Evolutionary conservation across 2,797 vertebrate genomes (phyloP), one percentile per base, ranked within the genome.

Genomic region (Onychomys torridus): DNA sequence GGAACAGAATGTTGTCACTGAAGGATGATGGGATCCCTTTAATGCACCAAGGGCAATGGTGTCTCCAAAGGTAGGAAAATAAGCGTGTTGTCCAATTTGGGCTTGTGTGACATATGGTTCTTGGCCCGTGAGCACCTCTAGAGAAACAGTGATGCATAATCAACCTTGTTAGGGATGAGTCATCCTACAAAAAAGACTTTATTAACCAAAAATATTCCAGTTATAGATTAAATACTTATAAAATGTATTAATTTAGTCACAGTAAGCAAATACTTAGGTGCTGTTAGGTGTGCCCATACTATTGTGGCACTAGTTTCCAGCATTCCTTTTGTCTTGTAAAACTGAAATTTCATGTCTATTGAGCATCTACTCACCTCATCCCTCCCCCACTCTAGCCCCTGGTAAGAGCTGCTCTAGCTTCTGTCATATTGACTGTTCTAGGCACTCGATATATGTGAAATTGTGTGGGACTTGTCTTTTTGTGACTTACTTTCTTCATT

Each of bases 201-300:
- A 91, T 71, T 85, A 76, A 76, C 49, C 34, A 17, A 93, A 95
- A 83, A 40, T 46, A 27, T 32, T 52, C 59, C n/a, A 90, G 25
- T 75, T 59, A 5, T 87, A 43, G 73, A 90, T 81, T 81, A 89
- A 76, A 92, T 85, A 61, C 27, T 57, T 13, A 69, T 52, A 59
- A 87, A 77, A 73, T 73, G 77, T 96, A 57, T 7, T 32, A 52
- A 57, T n/a, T 87, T 93, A 61, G 79, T 73, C 34, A 59, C 85
- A 91, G 82, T 73, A 73, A 61, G 23, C 55, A 32, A 52, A 65
- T 13, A 88, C 37, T 75, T 65, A 14, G 67, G 37, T 59, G 65
- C 13, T 73, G 34, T 49, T 76, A 55, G 6, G 32, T 73, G 61
- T 13, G 34, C 0, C 37, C n/a, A 87, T 23, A 83, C 43, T 93